A percentile compares a stretch with the other conserved stretches of the same genome.
These are phyloP conservation scores for Odontamblyopus lacepedii DNA, from an alignment of 2,797 vertebrate species.

Conservation along the genomic window DNA sequence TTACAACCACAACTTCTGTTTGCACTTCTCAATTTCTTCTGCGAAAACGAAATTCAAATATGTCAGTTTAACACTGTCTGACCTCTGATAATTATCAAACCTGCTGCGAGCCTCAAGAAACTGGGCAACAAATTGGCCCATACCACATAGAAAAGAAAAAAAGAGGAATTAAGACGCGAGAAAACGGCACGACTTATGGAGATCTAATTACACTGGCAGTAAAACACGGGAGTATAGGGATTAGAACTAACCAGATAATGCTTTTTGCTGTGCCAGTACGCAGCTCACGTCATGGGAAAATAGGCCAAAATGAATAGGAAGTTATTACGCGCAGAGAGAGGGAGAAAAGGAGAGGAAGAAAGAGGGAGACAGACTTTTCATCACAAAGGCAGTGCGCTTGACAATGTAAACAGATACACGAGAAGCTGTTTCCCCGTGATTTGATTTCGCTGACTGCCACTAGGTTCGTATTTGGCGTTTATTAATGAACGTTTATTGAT, in stretches of 20 bases:
- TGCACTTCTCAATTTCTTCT: not conserved
- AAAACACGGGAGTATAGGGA: constrained; percentile 70
- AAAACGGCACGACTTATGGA: constrained; percentile 55
- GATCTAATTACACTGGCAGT: constrained; percentile 74
- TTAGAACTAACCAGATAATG: constrained; percentile 71
- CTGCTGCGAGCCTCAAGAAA: constrained; percentile 6
- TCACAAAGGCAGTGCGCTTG: constrained; percentile 26
- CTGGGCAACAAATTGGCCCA: no score
- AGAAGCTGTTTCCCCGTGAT: constrained; percentile 47
- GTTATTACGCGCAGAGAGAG: constrained; percentile 32
- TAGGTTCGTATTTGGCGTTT: constrained; percentile 46
- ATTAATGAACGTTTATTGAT: constrained; percentile 60
- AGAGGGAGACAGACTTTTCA: constrained; percentile 30
- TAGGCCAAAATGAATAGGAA: constrained; percentile 65
- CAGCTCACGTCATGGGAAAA: constrained; percentile 58
- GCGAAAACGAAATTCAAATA: no score
- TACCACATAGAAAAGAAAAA: constrained; percentile 21
- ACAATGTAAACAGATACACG: constrained; percentile 50
- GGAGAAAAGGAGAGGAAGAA: not conserved
- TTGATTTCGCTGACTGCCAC: constrained; percentile 53
- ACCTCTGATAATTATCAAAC: constrained; percentile 42
- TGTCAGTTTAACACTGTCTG: constrained; percentile 13
- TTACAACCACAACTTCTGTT: no score
- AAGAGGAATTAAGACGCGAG: constrained; percentile 38
- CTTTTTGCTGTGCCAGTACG: constrained; percentile 49